phyloP scores from a whole-genome alignment of 2,797 vertebrate species.

The Nannoperca obscura region DNA sequence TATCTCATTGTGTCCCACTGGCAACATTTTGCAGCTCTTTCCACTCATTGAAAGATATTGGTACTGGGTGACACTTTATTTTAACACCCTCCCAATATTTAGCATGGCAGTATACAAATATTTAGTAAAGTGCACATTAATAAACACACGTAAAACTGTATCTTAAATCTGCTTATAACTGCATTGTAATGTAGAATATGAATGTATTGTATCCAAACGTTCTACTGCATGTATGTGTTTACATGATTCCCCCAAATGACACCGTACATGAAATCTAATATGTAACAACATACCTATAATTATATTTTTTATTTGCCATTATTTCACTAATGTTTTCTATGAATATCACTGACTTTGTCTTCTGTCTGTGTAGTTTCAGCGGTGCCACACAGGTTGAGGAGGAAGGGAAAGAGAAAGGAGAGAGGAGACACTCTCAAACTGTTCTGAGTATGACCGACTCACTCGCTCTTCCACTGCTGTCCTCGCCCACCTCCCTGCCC shows the following conservation, averaged over 20 bases:
- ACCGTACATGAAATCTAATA: not conserved
- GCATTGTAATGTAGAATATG: not conserved
- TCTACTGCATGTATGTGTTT: not conserved
- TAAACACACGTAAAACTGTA: no score
- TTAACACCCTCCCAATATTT: not conserved
- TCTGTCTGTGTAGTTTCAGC: constrained; percentile 68
- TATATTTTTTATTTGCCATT: not conserved
- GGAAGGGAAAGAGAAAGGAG: constrained; percentile 92
- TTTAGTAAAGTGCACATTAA: not conserved
- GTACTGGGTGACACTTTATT: not conserved
- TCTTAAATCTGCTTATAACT: not conserved
- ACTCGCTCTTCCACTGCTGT: constrained; percentile 87
- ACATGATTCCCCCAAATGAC: not conserved
- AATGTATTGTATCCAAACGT: not conserved
- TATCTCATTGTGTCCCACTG: not conserved
- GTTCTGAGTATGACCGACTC: constrained; percentile 87
- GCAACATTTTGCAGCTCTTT: constrained; percentile 1
- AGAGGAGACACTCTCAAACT: constrained; percentile 92
- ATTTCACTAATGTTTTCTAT: not conserved
- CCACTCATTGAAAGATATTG: not conserved
- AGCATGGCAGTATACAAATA: not conserved
- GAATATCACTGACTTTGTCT: constrained; percentile 5
- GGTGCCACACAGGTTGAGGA: constrained; percentile 87
- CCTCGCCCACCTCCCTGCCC: constrained; percentile 89
- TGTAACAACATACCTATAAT: not conserved